phyloP scores from a whole-genome alignment of 2,888 invertebrate species.

The Pterostichus niger region DNA sequence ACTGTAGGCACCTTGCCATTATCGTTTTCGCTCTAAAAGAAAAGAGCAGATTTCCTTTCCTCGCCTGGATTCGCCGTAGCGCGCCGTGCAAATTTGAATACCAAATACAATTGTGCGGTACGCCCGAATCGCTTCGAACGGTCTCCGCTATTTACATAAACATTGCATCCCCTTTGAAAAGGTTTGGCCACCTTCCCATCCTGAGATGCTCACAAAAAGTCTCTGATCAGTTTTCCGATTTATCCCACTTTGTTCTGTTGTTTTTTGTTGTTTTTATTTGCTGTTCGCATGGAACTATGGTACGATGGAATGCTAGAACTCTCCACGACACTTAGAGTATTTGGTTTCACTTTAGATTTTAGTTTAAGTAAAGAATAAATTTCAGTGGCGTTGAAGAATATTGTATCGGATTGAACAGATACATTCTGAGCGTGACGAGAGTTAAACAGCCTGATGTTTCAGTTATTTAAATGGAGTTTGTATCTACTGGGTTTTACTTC shows the following conservation, averaged over 20 bases:
- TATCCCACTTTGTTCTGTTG: conserved; percentile 48
- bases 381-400: conserved; percentile 30
- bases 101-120: conserved; percentile 56
- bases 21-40: conserved; percentile 49
- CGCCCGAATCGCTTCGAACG: conserved; percentile 16
- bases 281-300: not conserved
- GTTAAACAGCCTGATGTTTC: not conserved
- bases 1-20: conserved; percentile 35
- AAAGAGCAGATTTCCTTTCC: conserved; percentile 48
- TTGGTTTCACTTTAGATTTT: conserved; percentile 41
- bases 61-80: not conserved
- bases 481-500: too few species aligned
- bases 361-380: conserved; percentile 19
- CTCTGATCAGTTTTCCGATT: conserved; percentile 53
- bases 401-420: conserved; percentile 16
- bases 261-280: conserved; percentile 45
- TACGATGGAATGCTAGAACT: not conserved
- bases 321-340: conserved; percentile 20
- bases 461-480: not conserved
- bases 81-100: conserved; percentile 39
- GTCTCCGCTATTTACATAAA: conserved; percentile 46
- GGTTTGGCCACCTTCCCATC: conserved; percentile 27
- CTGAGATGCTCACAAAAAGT: not conserved
- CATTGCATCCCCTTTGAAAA: conserved; percentile 33
- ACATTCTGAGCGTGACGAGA: not conserved